Evolutionary conservation across 2,113 vertebrate species (phyloP), one percentile per base, ranked within the genome.

Genomic region (Blennius ocellaris): DNA sequence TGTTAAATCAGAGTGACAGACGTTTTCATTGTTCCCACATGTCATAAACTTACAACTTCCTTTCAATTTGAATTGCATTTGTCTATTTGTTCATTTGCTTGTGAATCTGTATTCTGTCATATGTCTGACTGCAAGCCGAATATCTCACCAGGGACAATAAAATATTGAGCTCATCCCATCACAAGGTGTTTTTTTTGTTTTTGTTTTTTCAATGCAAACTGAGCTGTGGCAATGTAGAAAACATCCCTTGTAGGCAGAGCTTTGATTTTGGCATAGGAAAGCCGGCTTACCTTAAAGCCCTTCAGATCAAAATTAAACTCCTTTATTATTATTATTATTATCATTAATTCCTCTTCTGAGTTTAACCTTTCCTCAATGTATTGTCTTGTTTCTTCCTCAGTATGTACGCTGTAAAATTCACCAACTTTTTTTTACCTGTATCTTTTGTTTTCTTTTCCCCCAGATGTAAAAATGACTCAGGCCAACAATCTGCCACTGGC

Each of bases 81-180:
- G 67, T 89, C 85, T 88, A 83, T 66, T 69, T 30, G 36, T 74
- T 73, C 87, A 64, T 89, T 87, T 88, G 83, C 63, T 69, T 30
- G 36, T 74, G 53, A 69, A 57, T 60, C 52, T 82, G 69, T 78
- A 81, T 83, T 83, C 55, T 80, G 72, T 85, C 83, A 81, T 69
- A 72, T 78, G 72, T 49, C 69, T 88, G 82, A 82, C 72, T 81
- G 75, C 56, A 55, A 81, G 84, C 85, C 84, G 85, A 86, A 76
- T 76, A 56, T 76, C 80, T 76, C 88, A 90, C 89, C 88, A 86
- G 76, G 69, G 60, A 73, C 76, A 78, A 67, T 87, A 61, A 84
- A 81, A 85, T 85, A 78, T 81, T 78, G 80, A 79, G 71, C 69
- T 64, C 77, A 81, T 81, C 75, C 78, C 80, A 56, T 55, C 69